Evolutionary conservation across 1,140 invertebrate genomes (phyloP), one percentile per base, ranked within the genome.

Genomic region (Antheraea pernyi): DNA sequence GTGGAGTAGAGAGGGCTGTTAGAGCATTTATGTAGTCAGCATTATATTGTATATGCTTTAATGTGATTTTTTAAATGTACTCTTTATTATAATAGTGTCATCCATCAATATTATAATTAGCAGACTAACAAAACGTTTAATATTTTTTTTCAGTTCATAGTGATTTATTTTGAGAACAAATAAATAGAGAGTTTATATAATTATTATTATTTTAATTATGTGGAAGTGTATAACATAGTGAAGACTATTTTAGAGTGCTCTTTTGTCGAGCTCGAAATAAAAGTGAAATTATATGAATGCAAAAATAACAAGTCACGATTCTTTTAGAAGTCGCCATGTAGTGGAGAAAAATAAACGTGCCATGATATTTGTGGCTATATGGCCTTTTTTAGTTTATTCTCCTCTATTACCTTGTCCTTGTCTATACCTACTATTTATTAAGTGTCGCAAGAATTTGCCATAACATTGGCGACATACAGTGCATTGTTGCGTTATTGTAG

Each of bases 301-400:
- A 91, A 89, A 30, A 89, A 89, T 89, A 91, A 90, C 86, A 86
- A 92, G 90, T 91, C 91, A 92, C 85, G 91, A 91, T 92, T 92
- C 92, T 92, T 92, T 92, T 92, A 92, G 91, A 92, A 87, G 86
- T 93, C 90, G 91, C 92, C 92, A 93, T 93, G 92, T 93, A 93
- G 92, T 92, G 91, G 89, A 92, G 88, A 92, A 91, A 91, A 93
- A 93, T 92, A 93, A 93, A 92, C 91, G 92, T 93, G 92, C 92
- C 92, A 93, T 92, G 89, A 92, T 89, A 92, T 93, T 92, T 92
- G 91, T 93, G 90, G 91, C 89, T 92, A 92, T 19, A 63, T 68
- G 39, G 59, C 72, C 67, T 85, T 83, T 81, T 89, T 90, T 89
- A 69, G 78, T 84, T 85, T 81, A 60, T 19, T 61, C 60, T 67